Conservation (phyloP, 2,888 invertebrate species). For the Apomyelois bistriatella region DNA sequence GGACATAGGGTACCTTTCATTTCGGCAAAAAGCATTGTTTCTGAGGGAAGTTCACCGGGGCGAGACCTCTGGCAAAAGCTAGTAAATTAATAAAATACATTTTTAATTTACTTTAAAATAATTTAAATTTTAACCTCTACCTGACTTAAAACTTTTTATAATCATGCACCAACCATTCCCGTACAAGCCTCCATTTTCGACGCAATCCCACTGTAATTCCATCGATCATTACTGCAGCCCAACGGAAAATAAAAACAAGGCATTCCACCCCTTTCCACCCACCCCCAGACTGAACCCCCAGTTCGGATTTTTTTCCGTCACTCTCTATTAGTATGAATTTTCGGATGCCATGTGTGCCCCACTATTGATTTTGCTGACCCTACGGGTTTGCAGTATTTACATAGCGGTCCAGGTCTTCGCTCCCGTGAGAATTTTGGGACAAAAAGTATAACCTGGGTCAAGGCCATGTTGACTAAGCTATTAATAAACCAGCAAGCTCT, state of each 20-base stretch:
- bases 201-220: slow-evolving; percentile 62
- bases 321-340: slow-evolving; percentile 57
- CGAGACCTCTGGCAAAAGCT: too few relatives aligned
- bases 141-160: too few relatives aligned
- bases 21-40: too few relatives aligned
- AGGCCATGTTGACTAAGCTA: too few relatives aligned
- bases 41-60: too few relatives aligned
- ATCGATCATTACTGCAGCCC: slow-evolving; percentile 80
- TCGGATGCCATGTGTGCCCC: slow-evolving; percentile 25
- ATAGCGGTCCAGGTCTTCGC: not conserved
- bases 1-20: too few relatives aligned
- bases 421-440: not conserved
- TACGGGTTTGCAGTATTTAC: not conserved
- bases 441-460: not conserved
- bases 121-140: too few relatives aligned
- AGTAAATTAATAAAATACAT: not conserved
- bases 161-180: not conserved
- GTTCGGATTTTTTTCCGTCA: slow-evolving; percentile 72
- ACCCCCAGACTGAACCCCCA: slow-evolving; percentile 40
- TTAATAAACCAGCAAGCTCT: too few relatives aligned
- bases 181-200: not conserved
- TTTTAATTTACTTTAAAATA: not conserved
- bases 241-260: slow-evolving; percentile 78
- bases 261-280: slow-evolving; percentile 52
- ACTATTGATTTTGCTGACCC: slow-evolving; percentile 15